Percentiles rank a stretch among this genome's conserved stretches.
These are phyloP conservation scores for Neolamprologus ventralis DNA, from an alignment of 2,113 vertebrate genomes.

Conservation along the genomic window DNA sequence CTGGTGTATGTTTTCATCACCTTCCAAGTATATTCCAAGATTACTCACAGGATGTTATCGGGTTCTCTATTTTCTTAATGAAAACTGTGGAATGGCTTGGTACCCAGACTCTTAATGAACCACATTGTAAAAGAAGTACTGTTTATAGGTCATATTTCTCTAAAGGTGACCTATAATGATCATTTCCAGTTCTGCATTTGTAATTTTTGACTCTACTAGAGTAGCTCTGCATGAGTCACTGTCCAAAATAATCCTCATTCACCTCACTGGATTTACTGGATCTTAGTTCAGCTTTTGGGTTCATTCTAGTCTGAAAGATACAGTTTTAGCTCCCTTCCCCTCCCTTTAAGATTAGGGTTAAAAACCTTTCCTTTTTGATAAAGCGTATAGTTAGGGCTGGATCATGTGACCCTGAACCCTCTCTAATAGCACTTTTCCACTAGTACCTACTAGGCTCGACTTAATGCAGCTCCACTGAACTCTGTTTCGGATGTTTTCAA, in stretches of 20 bases:
- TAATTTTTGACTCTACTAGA: neutral
- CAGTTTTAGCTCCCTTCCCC: neutral
- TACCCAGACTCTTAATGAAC: neutral
- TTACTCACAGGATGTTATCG: neutral
- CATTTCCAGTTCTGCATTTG: neutral
- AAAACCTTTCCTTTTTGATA: neutral
- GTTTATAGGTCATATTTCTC: neutral
- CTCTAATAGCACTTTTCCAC: neutral
- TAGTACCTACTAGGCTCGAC: neutral
- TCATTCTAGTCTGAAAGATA: neutral
- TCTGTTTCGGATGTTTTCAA: neutral
- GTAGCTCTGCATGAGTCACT: neutral
- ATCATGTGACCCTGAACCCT: neutral
- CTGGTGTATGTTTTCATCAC: neutral
- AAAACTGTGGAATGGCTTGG: neutral
- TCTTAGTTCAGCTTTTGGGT: neutral
- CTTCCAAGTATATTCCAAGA: neutral
- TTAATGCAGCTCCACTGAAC: neutral
- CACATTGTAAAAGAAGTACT: neutral
- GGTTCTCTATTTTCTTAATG: neutral
- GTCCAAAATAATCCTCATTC: neutral
- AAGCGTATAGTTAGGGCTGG: neutral
- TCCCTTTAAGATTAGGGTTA: neutral
- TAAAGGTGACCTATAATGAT: neutral
- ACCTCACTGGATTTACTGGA: neutral